Evolutionary conservation across 2,888 invertebrate species (phyloP).

Genomic region (Luperina nickerlii): DNA sequence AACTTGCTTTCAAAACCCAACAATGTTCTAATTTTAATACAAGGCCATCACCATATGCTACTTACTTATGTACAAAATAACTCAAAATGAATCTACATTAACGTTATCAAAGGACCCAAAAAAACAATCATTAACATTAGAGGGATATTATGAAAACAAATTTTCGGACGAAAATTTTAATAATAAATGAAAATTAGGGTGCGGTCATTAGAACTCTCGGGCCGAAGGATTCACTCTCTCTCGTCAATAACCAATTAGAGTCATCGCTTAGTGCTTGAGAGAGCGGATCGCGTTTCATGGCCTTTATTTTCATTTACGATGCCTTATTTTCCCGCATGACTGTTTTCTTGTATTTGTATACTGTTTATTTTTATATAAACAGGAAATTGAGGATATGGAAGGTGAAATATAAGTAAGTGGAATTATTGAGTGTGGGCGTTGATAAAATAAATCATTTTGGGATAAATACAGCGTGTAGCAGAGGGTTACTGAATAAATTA

Average conservation of each 20-base stretch:
- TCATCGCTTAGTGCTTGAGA: constrained; percentile 56
- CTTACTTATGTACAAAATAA: constrained; percentile 18
- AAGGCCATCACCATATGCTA: neutral
- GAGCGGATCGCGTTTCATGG: constrained; percentile 32
- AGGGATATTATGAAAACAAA: constrained; percentile 68
- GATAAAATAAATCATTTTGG: neutral
- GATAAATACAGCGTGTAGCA: too few species aligned
- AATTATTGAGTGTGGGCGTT: neutral
- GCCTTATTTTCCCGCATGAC: neutral
- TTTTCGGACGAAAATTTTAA: constrained; percentile 75
- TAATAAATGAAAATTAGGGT: constrained; percentile 84
- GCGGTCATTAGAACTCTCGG: constrained; percentile 80
- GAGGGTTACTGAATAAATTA: neutral
- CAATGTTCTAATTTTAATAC: neutral
- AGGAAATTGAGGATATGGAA: neutral
- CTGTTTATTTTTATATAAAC: neutral
- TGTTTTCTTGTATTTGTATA: neutral
- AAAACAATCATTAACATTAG: constrained; percentile 67
- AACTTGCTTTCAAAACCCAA: neutral
- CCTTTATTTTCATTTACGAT: neutral
- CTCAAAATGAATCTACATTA: constrained; percentile 44
- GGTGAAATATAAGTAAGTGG: neutral
- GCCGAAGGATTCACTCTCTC: constrained; percentile 75
- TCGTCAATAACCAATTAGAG: constrained; percentile 77
- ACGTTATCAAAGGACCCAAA: constrained; percentile 53